phyloP scores from a whole-genome alignment of 1,140 invertebrate genomes.

The Conopomorpha cramerella region DNA sequence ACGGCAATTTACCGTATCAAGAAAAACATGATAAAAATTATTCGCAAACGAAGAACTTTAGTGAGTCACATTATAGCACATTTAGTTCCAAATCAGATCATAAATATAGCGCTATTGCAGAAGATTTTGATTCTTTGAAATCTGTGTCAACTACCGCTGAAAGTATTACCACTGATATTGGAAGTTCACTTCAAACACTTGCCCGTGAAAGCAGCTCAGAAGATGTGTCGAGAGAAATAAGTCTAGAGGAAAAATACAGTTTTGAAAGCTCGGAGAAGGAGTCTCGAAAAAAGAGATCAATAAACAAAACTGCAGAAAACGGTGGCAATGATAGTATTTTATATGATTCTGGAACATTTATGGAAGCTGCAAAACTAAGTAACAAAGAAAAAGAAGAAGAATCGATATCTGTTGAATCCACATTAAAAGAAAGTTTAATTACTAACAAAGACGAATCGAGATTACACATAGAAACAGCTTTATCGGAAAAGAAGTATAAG shows the following conservation, averaged over 20 bases:
- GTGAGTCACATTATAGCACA: no score
- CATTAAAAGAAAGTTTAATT: slow-evolving; percentile 9
- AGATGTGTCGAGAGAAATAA: slow-evolving; percentile 44
- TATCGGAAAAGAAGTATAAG: no score
- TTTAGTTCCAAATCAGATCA: slow-evolving; percentile 6
- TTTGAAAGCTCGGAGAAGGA: slow-evolving; percentile 40
- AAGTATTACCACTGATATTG: slow-evolving; percentile 16
- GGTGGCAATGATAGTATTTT: no score
- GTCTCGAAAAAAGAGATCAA: slow-evolving; percentile 11
- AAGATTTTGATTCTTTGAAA: slow-evolving; percentile 10
- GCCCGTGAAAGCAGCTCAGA: slow-evolving; percentile 32
- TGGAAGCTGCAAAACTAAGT: no score
- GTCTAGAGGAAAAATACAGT: slow-evolving; percentile 48
- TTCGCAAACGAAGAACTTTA: no score
- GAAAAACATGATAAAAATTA: no score
- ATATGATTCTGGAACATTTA: no score
- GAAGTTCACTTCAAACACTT: slow-evolving; percentile 14
- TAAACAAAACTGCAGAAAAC: slow-evolving; percentile 1
- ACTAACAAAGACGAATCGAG: not conserved
- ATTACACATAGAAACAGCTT: slow-evolving; percentile 1
- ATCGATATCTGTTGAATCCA: no score
- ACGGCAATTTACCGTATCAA: no score
- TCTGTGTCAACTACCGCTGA: slow-evolving; percentile 16
- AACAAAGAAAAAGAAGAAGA: no score
- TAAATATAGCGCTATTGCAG: slow-evolving; percentile 8